A percentile compares a stretch with the other conserved stretches of the same genome.
phyloP scores from a whole-genome alignment of 2,113 vertebrate species.

The Paracyprichromis sp. region DNA sequence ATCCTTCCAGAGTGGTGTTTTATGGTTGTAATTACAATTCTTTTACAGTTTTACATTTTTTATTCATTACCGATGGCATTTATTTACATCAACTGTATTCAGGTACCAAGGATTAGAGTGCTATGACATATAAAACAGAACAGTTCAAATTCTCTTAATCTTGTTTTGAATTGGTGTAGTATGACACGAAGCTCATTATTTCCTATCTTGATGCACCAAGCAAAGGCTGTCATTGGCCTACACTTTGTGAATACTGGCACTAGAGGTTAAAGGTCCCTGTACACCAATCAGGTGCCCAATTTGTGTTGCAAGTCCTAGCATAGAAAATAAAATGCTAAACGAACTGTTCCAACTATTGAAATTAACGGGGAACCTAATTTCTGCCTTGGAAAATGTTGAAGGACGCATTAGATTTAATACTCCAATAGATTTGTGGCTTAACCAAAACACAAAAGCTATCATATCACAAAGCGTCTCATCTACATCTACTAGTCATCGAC shows the following conservation, averaged over 20 bases:
- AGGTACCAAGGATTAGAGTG: neutral
- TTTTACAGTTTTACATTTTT: neutral
- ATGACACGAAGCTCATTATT: neutral
- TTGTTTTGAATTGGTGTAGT: neutral
- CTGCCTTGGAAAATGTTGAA: neutral
- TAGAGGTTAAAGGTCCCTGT: neutral
- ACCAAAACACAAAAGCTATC: neutral
- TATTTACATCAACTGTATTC: neutral
- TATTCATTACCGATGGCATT: neutral
- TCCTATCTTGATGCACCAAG: neutral
- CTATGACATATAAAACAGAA: rapidly evolving
- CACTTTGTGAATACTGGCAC: neutral
- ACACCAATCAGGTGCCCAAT: neutral
- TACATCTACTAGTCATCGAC: neutral
- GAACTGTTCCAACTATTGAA: rapidly evolving
- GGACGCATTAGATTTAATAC: rapidly evolving
- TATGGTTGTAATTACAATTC: neutral
- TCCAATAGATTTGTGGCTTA: neutral
- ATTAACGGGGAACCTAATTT: neutral
- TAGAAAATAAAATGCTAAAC: neutral
- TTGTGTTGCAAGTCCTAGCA: neutral
- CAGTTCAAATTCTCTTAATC: neutral
- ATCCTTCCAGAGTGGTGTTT: neutral
- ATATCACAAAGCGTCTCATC: neutral
- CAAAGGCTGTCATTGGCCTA: neutral